Evolutionary conservation across 35 echinoderm and acorn worm genomes (phyloP), one percentile per base, ranked within the genome.

Genomic region (Apostichopus parvimensis): DNA sequence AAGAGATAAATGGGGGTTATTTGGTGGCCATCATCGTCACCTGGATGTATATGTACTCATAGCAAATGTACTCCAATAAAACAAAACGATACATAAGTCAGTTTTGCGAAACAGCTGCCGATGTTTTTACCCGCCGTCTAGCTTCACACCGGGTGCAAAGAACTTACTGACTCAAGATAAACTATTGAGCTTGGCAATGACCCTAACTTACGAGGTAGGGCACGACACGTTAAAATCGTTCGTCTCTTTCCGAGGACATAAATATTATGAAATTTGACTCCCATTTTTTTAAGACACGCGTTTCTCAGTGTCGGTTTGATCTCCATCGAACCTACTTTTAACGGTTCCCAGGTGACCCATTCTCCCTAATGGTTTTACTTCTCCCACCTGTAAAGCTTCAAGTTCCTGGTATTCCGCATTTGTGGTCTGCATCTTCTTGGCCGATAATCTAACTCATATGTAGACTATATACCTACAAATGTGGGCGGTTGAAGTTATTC

Each of bases 201-300:
- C 64, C 64, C 34, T 45, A 45, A 68, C 64, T 68, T 9, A 14
- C 18, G 64, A 68, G 64, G 64, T 18, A 14, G 64, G 64, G 9
- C 4, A 18, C 3, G 9, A 18, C 64, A 18, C 64, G 64, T 68
- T 11, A 14, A 17, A 0, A 18, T 68, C 11, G 18, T 68, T 9
- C 64, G 18, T 68, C 18, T 18, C 15, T 68, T 14, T 68, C 11
- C 4, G 4, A 68, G 64, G 64, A 18, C 64, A 11, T 68, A 68
- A 68, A 68, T 68, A 68, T 68, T 68, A 68, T 68, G 64, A 68
- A 68, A 68, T 68, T 68, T 68, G 64, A 68, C 64, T 68, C 64
- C 64, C 11, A 9, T 4, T 9, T 14, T 68, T 68, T 68, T 68
- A 11, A 9, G 11, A 4, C 9, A 10, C 18, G 64, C 18, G 64